These are phyloP conservation scores for Mactromeris polynyma DNA, from an alignment of 2,888 invertebrate species.

Conservation along the genomic window DNA sequence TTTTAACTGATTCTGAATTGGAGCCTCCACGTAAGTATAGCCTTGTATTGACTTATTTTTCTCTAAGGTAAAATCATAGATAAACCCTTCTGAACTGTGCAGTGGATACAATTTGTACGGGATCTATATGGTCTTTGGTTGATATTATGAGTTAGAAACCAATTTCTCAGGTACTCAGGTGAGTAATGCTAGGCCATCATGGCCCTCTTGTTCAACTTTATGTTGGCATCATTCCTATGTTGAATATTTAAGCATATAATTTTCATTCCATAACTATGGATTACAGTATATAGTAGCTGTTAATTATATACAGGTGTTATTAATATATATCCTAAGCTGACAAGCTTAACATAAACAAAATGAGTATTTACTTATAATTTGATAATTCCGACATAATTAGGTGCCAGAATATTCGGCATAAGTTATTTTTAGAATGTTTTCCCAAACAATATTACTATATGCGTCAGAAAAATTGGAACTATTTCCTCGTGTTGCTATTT, in stretches of 20 bases:
- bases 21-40: slow-evolving; percentile 53
- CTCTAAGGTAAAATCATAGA: too few relatives aligned
- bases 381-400: background rate
- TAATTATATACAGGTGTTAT: background rate
- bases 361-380: background rate
- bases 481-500: background rate
- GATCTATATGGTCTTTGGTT: too few relatives aligned
- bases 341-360: background rate
- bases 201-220: too few relatives aligned
- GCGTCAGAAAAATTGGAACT: background rate
- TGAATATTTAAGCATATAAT: background rate
- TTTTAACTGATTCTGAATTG: background rate
- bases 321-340: background rate
- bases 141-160: too few relatives aligned
- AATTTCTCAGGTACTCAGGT: too few relatives aligned
- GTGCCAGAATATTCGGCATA: background rate
- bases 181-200: too few relatives aligned
- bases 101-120: too few relatives aligned
- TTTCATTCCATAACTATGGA: background rate
- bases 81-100: too few relatives aligned
- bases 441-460: too few relatives aligned
- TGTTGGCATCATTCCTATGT: too few relatives aligned
- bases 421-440: background rate
- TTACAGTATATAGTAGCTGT: background rate
- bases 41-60: background rate